Conservation (phyloP, 2,797 vertebrate genomes). For the Sternotherus odoratus region DNA sequence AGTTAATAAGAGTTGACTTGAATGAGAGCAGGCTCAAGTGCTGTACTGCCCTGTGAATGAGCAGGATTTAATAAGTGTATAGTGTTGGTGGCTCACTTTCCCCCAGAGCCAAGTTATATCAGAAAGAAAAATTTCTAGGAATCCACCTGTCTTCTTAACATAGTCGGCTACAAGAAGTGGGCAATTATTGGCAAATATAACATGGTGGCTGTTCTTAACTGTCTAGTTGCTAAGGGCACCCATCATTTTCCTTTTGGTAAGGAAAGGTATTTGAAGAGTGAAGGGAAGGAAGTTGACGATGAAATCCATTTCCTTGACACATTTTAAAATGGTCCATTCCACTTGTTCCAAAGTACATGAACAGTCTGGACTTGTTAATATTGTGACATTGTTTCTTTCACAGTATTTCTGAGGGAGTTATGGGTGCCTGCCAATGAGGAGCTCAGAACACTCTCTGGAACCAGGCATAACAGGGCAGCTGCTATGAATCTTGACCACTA, state of each 20-base stretch:
- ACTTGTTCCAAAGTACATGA: conserved; percentile 55
- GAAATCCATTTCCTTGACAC: conserved; percentile 67
- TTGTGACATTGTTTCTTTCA: conserved; percentile 48
- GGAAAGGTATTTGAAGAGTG: conserved; percentile 61
- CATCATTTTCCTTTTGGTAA: conserved; percentile 46
- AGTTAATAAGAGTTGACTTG: not conserved
- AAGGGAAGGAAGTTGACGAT: conserved; percentile 36
- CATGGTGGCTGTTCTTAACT: not conserved
- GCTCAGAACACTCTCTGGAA: conserved; percentile 2
- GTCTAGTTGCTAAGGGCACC: conserved; percentile 45
- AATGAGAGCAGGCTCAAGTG: too few species aligned
- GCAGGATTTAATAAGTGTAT: not conserved
- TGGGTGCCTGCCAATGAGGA: conserved; percentile 60
- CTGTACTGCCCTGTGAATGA: not conserved
- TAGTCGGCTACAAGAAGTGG: not conserved
- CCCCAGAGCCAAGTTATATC: not conserved
- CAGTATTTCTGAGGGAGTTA: conserved; percentile 67
- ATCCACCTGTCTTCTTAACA: not conserved
- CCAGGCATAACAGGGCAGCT: not conserved
- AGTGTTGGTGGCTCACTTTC: not conserved
- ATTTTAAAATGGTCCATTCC: conserved; percentile 15
- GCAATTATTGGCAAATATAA: not conserved
- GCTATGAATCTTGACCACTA: not conserved
- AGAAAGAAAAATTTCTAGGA: not conserved
- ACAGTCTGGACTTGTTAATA: conserved; percentile 49